Evolutionary conservation across 2,113 vertebrate species (phyloP).

Genomic region (Barnardius zonarius): DNA sequence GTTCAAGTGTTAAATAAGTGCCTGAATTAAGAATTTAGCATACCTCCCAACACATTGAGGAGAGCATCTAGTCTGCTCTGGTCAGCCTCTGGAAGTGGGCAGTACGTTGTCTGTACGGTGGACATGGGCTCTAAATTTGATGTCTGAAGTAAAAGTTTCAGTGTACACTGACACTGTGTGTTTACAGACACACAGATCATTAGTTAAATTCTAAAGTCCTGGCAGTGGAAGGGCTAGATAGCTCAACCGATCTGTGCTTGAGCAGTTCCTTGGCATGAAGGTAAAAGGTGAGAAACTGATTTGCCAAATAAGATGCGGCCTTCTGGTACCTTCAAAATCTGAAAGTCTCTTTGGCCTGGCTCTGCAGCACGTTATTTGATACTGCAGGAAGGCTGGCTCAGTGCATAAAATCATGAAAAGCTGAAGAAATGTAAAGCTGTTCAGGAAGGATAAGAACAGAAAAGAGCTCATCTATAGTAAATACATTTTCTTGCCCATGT

Average conservation of each 20-base stretch:
- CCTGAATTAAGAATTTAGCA: neutral
- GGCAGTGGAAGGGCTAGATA: neutral
- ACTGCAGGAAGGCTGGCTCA: neutral
- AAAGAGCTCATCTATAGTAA: neutral
- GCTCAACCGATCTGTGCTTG: neutral
- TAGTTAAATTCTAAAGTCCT: neutral
- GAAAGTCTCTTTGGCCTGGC: neutral
- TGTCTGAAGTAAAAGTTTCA: neutral
- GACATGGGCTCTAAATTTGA: neutral
- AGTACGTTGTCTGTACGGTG: neutral
- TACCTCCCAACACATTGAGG: neutral
- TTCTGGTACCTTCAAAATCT: neutral
- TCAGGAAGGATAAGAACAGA: neutral
- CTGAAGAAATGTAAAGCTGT: neutral
- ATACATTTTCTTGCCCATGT: neutral
- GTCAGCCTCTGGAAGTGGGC: neutral
- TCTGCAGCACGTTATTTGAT: neutral
- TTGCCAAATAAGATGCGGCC: neutral
- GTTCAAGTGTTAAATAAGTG: neutral
- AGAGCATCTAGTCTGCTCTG: neutral
- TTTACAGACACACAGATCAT: neutral
- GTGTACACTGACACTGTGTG: neutral
- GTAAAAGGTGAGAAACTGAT: neutral
- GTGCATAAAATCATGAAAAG: neutral
- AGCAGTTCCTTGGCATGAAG: neutral